Conservation (phyloP, 2,113 vertebrate species). For the Thamnaconus septentrionalis region DNA sequence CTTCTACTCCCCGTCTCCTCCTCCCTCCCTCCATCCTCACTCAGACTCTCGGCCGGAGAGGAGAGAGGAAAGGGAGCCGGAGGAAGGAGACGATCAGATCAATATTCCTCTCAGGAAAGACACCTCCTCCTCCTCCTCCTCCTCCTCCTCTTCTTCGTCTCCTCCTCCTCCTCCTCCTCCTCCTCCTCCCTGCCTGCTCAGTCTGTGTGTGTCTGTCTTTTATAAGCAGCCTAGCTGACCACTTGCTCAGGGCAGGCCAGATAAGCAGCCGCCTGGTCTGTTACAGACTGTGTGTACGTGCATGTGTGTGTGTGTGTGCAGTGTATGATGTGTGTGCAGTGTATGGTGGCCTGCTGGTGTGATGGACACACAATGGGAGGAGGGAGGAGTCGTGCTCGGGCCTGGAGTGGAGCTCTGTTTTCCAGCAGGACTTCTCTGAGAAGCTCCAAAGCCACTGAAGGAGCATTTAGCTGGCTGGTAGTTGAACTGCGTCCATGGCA, state of each 20-base stretch:
- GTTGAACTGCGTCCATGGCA: too few species aligned
- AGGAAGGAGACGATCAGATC: conserved; percentile 60
- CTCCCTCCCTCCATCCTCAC: conserved; percentile 49
- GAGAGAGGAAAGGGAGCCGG: conserved; percentile 15
- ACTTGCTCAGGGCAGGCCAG: conserved; percentile 47
- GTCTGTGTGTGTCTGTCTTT: conserved; percentile 22
- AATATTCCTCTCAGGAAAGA: conserved; percentile 67
- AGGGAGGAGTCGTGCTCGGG: background rate
- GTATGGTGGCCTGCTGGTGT: background rate
- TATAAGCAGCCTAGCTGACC: conserved; percentile 43
- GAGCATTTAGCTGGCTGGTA: too few species aligned
- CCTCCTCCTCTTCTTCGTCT: too few species aligned
- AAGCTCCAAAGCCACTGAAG: too few species aligned
- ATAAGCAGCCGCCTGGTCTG: conserved; percentile 40
- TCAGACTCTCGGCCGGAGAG: conserved; percentile 30
- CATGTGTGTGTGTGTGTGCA: too few species aligned
- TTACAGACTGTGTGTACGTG: conserved; percentile 21
- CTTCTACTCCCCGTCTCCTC: conserved; percentile 34
- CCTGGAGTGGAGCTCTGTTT: conserved; percentile 27
- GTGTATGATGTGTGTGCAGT: too few species aligned
- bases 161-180: too few species aligned
- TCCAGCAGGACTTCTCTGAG: too few species aligned
- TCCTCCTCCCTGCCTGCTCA: conserved; percentile 21
- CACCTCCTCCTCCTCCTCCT: background rate
- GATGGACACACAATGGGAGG: conserved; percentile 17